Conservation (phyloP, 2,888 invertebrate species). For the Drosophila pegasa region DNA sequence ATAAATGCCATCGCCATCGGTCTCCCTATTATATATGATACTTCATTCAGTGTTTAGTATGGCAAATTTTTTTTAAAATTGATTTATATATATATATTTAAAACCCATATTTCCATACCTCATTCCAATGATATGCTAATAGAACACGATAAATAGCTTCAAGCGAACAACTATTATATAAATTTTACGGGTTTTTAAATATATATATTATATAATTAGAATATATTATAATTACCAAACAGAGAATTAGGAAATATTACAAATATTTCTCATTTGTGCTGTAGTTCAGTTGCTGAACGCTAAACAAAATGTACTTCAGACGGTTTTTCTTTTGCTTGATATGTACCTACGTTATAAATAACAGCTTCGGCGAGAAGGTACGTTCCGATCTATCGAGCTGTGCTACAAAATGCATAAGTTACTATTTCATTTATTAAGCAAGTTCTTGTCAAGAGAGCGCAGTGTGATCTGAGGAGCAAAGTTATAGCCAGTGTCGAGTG, state of each 20-base stretch:
- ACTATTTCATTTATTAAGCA: neutral
- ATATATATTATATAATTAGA: neutral
- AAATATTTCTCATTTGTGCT: neutral
- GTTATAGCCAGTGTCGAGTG: conserved; percentile 28
- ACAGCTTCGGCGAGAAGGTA: conserved; percentile 1
- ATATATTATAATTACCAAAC: neutral
- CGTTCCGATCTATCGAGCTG: neutral
- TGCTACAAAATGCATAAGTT: neutral
- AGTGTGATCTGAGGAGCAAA: conserved; percentile 26
- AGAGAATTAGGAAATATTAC: neutral
- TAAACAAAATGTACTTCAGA: neutral
- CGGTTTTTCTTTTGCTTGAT: neutral
- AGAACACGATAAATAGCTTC: neutral
- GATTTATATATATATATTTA: neutral
- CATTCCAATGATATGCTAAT: neutral
- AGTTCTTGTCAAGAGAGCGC: conserved; percentile 23
- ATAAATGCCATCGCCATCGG: no score
- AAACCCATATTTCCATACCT: neutral
- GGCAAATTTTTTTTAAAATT: no score
- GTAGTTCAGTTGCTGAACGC: neutral
- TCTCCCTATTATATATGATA: no score
- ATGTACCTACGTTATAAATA: neutral
- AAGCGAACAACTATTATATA: neutral
- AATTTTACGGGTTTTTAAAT: neutral
- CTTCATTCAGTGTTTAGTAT: no score